Evolutionary conservation across 2,888 invertebrate genomes (phyloP).

Genomic region (Euproctis similis): DNA sequence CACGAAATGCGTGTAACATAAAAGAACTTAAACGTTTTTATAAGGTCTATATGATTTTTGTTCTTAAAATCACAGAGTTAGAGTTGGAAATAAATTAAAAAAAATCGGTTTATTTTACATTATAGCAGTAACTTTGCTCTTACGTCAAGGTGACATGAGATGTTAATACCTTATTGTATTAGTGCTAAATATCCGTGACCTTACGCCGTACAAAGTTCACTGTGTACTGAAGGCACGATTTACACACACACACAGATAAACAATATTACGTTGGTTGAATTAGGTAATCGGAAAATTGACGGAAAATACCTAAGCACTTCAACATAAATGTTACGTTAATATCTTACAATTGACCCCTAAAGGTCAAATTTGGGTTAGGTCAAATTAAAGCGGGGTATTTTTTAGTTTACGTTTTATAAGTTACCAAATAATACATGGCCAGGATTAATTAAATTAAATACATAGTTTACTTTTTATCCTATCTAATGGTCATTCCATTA

Average conservation of each 20-base stretch:
- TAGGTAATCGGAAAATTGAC: conserved; percentile 30
- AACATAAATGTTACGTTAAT: conserved; percentile 12
- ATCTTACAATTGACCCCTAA: conserved; percentile 9
- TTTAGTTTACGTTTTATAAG: conserved; percentile 20
- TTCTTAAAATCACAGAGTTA: conserved; percentile 27
- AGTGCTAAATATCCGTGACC: conserved; percentile 71
- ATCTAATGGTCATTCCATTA: no score
- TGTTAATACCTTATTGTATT: conserved; percentile 69
- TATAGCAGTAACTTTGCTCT: conserved; percentile 52
- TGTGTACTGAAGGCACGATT: conserved; percentile 54
- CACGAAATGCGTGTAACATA: conserved; percentile 12
- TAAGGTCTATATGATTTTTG: conserved; percentile 27
- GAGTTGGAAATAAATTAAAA: conserved; percentile 19
- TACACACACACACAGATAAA: conserved; percentile 28
- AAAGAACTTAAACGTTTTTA: conserved; percentile 28
- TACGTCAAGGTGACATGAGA: conserved; percentile 72
- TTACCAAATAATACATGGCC: no score
- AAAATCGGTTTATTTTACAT: conserved; percentile 19
- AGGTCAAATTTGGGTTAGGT: conserved; percentile 23
- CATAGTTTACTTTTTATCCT: no score
- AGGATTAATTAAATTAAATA: no score
- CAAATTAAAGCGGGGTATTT: conserved; percentile 12
- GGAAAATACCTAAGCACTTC: conserved; percentile 25
- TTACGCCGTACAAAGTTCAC: conserved; percentile 69
- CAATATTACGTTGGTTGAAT: conserved; percentile 24